phyloP scores from a whole-genome alignment of 2,797 vertebrate genomes.

The Intellagama lesueurii region DNA sequence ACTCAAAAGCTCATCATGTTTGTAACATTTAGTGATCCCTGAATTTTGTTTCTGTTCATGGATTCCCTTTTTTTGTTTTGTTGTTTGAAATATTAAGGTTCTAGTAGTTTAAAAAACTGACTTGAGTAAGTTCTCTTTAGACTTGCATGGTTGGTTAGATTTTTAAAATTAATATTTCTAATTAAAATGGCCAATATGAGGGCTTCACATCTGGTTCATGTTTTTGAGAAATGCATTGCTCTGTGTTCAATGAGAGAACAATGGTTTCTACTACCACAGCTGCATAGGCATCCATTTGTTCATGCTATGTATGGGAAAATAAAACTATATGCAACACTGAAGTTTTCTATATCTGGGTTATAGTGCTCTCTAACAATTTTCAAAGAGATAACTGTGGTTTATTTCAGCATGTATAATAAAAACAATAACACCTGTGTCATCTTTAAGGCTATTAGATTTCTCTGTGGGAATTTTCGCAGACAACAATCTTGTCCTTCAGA shows the following conservation, averaged over 20 bases:
- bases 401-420: too few relatives aligned
- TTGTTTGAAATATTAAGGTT: too few relatives aligned
- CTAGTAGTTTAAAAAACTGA: too few relatives aligned
- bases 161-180: neutral
- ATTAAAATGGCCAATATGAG: neutral
- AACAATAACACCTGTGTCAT: too few relatives aligned
- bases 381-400: too few relatives aligned
- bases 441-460: too few relatives aligned
- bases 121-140: neutral
- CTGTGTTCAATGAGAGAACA: neutral
- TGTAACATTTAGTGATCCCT: too few relatives aligned
- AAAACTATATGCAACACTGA: rapidly evolving
- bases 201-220: neutral
- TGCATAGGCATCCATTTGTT: neutral
- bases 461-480: too few relatives aligned
- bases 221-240: neutral
- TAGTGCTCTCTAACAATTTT: slow-evolving; percentile 50
- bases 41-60: too few relatives aligned
- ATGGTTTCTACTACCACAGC: neutral
- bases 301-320: neutral
- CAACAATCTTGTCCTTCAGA: too few relatives aligned
- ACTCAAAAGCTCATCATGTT: too few relatives aligned
- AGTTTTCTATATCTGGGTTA: slow-evolving; percentile 10
- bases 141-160: neutral
- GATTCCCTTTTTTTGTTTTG: too few relatives aligned